A percentile compares a stretch with the other conserved stretches of the same genome.
Conservation (phyloP, 2,113 vertebrate genomes). For the Channa maculata region DNA sequence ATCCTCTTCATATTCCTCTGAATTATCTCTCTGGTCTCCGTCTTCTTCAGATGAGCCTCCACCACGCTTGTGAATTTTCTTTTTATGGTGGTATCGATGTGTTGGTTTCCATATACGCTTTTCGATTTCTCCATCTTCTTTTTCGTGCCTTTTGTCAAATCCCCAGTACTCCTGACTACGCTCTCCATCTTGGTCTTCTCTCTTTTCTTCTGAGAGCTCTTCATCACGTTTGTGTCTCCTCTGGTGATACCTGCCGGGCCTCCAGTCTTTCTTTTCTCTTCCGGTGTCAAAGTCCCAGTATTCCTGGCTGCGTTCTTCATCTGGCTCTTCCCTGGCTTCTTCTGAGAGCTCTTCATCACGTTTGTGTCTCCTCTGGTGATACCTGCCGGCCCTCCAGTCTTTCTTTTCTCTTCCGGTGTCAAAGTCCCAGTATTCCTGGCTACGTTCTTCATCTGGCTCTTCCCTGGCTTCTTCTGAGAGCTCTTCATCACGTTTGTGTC, state of each 20-base stretch:
- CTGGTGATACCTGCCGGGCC: conserved; percentile 44
- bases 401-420: conserved; percentile 42
- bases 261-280: conserved; percentile 54
- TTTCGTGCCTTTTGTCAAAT: conserved; percentile 47
- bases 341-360: conserved; percentile 61
- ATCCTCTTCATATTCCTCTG: conserved; percentile 49
- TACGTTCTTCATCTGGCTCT: conserved; percentile 60
- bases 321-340: conserved; percentile 40
- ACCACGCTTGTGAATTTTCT: conserved; percentile 63
- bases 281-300: conserved; percentile 58
- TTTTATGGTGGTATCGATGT: conserved; percentile 71
- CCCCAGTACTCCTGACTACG: conserved; percentile 69
- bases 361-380: conserved; percentile 57
- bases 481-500: conserved; percentile 67
- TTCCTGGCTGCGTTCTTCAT: conserved; percentile 70
- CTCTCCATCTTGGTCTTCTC: conserved; percentile 45
- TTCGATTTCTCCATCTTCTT: conserved; percentile 58
- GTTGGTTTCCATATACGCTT: conserved; percentile 73
- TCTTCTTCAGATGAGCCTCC: conserved; percentile 60
- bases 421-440: conserved; percentile 63
- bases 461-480: conserved; percentile 23
- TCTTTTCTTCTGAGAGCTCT: conserved; percentile 46
- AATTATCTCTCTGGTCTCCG: conserved; percentile 47
- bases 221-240: conserved; percentile 56
- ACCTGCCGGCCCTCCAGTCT: conserved; percentile 31